Evolutionary conservation across 1,140 invertebrate species (phyloP).

Genomic region (Tetragnatha versicolor): DNA sequence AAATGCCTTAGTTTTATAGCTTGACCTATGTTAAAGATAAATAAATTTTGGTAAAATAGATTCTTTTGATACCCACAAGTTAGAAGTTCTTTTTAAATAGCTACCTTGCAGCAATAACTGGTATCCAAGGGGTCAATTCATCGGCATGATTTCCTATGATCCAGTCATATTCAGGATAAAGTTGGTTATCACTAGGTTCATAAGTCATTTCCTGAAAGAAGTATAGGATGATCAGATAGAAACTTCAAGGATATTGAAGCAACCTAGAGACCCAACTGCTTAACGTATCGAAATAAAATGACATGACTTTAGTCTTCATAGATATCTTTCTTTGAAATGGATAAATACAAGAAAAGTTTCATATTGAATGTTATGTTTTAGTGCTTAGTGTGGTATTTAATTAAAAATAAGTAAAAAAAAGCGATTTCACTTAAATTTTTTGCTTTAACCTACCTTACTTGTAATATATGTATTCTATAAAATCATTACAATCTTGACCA

Average conservation of each 20-base stretch:
- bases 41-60: neutral
- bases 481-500: too few relatives aligned
- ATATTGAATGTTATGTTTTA: too few relatives aligned
- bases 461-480: too few relatives aligned
- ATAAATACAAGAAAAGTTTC: too few relatives aligned
- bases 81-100: neutral
- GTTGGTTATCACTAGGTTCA: conserved; percentile 72
- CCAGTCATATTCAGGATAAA: conserved; percentile 85
- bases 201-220: conserved; percentile 67
- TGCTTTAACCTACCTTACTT: too few relatives aligned
- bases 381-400: too few relatives aligned
- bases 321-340: too few relatives aligned
- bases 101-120: conserved; percentile 81
- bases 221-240: neutral
- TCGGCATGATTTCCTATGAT: conserved; percentile 99
- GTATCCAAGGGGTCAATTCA: conserved; percentile 97
- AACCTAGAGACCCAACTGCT: too few relatives aligned
- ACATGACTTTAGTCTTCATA: neutral
- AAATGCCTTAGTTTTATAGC: conserved; percentile 75
- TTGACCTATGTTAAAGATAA: conserved; percentile 63
- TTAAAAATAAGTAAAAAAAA: too few relatives aligned
- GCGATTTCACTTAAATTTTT: too few relatives aligned
- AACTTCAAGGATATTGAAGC: too few relatives aligned
- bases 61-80: neutral
- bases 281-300: too few relatives aligned